Evolutionary conservation across 2,113 vertebrate genomes (phyloP).

Genomic region (Apteryx mantelli): DNA sequence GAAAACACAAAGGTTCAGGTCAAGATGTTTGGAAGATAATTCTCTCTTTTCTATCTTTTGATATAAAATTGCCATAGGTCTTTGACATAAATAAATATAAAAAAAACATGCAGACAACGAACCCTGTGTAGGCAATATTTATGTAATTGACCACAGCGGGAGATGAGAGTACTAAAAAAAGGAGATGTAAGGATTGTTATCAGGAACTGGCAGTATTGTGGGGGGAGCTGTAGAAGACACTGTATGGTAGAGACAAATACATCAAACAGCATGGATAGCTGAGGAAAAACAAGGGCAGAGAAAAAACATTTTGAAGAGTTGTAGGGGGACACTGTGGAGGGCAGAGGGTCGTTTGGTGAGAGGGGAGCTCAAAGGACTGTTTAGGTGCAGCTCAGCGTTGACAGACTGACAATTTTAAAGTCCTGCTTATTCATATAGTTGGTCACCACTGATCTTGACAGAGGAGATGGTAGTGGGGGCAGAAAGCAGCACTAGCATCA

Average conservation of each 20-base stretch:
- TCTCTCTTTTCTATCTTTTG: not conserved
- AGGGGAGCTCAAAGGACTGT: not conserved
- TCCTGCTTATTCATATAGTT: not conserved
- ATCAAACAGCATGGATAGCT: not conserved
- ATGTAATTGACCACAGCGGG: not conserved
- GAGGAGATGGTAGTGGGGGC: not conserved
- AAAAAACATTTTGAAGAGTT: not conserved
- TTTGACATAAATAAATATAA: not conserved
- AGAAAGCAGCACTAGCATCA: not conserved
- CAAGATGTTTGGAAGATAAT: not conserved
- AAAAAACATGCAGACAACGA: not conserved
- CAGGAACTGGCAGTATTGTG: not conserved
- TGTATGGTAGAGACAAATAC: not conserved
- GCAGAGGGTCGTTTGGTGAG: not conserved
- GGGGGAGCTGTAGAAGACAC: not conserved
- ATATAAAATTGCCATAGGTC: not conserved
- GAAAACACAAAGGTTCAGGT: not conserved
- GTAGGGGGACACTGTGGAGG: not conserved
- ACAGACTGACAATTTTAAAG: not conserved
- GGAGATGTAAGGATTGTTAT: not conserved
- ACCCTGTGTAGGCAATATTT: not conserved
- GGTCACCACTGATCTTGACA: not conserved
- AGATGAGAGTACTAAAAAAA: not conserved
- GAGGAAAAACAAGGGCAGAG: not conserved
- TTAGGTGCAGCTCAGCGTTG: not conserved